Conservation (phyloP, 2,113 vertebrate species). For the Galbula dea region DNA sequence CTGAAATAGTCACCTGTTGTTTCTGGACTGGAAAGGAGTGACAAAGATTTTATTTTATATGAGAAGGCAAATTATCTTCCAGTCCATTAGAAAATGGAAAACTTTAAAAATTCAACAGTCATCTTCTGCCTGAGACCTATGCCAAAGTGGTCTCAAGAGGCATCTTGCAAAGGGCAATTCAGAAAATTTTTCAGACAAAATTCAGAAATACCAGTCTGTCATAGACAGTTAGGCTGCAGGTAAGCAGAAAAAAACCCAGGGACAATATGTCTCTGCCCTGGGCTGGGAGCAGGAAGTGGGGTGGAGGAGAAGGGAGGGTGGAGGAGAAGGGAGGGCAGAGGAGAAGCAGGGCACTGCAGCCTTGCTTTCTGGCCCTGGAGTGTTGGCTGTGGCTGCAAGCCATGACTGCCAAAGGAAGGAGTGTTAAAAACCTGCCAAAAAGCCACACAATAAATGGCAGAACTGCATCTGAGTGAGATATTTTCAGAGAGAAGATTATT, state of each 20-base stretch:
- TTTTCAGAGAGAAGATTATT: not conserved
- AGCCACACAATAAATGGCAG: not conserved
- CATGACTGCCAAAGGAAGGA: not conserved
- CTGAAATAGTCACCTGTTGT: not conserved
- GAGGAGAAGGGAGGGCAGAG: not conserved
- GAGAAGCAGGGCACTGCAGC: not conserved
- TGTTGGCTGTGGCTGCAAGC: fast-evolving
- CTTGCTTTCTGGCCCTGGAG: not conserved
- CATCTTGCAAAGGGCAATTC: not conserved
- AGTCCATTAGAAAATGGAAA: not conserved
- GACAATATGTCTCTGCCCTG: not conserved
- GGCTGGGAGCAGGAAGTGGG: not conserved
- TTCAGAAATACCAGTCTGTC: not conserved
- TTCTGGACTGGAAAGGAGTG: not conserved
- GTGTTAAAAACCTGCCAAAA: not conserved
- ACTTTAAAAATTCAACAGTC: not conserved
- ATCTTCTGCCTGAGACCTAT: not conserved
- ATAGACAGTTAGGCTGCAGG: fast-evolving
- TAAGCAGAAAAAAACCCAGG: fast-evolving
- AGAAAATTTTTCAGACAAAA: too few relatives aligned
- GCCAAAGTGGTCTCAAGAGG: not conserved
- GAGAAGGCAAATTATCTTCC: not conserved
- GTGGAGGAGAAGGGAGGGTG: not conserved
- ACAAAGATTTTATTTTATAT: not conserved
- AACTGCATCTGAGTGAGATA: not conserved